Percentiles rank a stretch among this genome's conserved stretches.
These are phyloP conservation scores for Trichonephila inaurata DNA, from an alignment of 1,140 invertebrate species.

Conservation along the genomic window DNA sequence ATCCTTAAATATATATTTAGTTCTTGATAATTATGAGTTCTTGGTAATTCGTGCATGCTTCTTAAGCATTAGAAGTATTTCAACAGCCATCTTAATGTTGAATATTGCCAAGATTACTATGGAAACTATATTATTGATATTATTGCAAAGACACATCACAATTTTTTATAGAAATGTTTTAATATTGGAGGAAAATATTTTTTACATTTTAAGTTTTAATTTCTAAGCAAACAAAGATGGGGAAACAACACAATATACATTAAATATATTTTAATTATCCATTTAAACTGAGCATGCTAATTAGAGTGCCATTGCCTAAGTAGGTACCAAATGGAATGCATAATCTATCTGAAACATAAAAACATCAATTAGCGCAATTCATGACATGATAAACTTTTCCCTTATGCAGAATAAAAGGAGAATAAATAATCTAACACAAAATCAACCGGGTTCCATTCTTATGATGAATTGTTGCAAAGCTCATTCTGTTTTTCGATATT, in stretches of 20 bases:
- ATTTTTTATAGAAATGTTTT: no score
- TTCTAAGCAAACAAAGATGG: no score
- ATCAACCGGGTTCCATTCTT: constrained; percentile 31
- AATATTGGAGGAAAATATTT: no score
- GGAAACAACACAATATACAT: not conserved
- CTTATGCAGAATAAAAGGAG: constrained; percentile 7
- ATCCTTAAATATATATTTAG: no score
- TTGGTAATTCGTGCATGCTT: no score
- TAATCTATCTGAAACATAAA: not conserved
- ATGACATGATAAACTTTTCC: not conserved
- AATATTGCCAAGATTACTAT: no score
- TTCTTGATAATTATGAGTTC: no score
- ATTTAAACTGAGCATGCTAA: constrained; percentile 9
- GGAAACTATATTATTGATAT: no score
- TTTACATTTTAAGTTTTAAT: no score
- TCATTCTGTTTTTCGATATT: constrained; percentile 4
- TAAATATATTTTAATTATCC: not conserved
- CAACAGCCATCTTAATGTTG: no score
- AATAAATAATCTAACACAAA: constrained; percentile 36
- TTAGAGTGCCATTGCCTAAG: not conserved
- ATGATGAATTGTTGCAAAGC: constrained; percentile 2
- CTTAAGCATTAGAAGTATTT: no score
- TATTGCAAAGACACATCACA: no score
- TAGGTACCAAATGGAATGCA: constrained; percentile 14
- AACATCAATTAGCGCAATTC: not conserved